Evolutionary conservation across 2,888 invertebrate species (phyloP), one percentile per base, ranked within the genome.

Genomic region (Monochamus alternatus): DNA sequence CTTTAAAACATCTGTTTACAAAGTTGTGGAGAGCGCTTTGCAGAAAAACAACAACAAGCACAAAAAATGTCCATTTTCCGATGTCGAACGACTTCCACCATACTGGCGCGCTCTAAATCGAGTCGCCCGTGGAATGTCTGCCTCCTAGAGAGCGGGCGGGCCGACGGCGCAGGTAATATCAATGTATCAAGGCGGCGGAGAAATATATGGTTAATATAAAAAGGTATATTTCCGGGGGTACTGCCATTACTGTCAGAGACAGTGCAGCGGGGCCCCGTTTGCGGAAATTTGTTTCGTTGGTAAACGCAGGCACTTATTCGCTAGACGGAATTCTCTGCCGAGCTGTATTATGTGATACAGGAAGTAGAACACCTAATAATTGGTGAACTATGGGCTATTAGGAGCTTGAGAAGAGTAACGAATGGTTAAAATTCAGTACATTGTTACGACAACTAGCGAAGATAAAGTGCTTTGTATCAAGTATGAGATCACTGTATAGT

Each of bases 201-300:
- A 81, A 75, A 79, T 80, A 80, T 81, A 78, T 75, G 76, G 77
- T 77, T 78, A 79, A 78, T 81, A 76, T 78, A 81, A 81, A 81
- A 85, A 85, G 83, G 82, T 83, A 81, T 84, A 84, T 85, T 84
- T 84, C 84, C 82, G 77, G 80, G 22, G 82, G 78, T 78, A 81
- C 79, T 81, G 82, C 85, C 85, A 85, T 86, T 86, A 86, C 83
- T 84, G 86, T 85, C 86, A 84, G 82, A 82, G 82, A 84, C 85
- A 85, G 80, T 80, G 83, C 79, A 81, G 70, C 76, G 76, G 76
- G 74, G 75, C 77, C 78, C 81, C 80, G 84, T 58, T 80, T 76
- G 79, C 82, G 84, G 83, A 85, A 86, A 85, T 86, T 84, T 84
- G 85, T 85, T 85, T 82, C 83, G 81, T 82, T 81, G 80, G 74